These are phyloP conservation scores for Tetramorium alpestre DNA, from an alignment of 1,140 invertebrate species.

Conservation along the genomic window DNA sequence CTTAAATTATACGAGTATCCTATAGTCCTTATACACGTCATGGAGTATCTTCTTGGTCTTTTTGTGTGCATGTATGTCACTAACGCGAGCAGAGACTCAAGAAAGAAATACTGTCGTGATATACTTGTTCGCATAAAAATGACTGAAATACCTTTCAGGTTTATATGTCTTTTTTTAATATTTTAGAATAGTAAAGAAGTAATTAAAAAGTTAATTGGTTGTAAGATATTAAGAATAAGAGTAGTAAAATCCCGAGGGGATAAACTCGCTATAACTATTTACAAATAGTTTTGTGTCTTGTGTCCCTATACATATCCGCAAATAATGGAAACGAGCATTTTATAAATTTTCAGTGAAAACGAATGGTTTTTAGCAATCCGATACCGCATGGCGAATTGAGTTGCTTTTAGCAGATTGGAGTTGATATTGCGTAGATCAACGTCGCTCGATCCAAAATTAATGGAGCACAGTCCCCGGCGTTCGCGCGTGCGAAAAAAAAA, in stretches of 20 bases:
- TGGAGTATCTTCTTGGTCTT: constrained; percentile 32
- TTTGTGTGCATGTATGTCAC: constrained; percentile 49
- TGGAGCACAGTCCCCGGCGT: neutral
- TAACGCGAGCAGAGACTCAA: constrained; percentile 30
- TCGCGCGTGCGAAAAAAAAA: neutral
- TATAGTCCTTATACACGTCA: constrained; percentile 48
- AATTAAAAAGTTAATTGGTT: neutral
- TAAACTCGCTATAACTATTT: too few species aligned
- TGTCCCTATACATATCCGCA: neutral
- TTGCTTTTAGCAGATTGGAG: constrained; percentile 42
- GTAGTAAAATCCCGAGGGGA: neutral
- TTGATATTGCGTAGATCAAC: constrained; percentile 31
- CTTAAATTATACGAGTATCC: constrained; percentile 58
- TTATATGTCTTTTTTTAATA: neutral
- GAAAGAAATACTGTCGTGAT: constrained; percentile 49
- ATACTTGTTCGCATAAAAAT: constrained; percentile 39
- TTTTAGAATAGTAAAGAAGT: neutral
- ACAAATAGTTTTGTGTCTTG: neutral
- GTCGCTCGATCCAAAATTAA: constrained; percentile 47
- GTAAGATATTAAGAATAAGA: neutral
- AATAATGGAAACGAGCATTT: neutral
- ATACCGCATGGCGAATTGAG: constrained; percentile 13
- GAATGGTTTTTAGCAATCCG: constrained; percentile 14
- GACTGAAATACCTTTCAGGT: constrained; percentile 19
- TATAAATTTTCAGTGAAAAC: constrained; percentile 7